Conservation (phyloP, 2,113 vertebrate species). For the Myiopsitta monachus region DNA sequence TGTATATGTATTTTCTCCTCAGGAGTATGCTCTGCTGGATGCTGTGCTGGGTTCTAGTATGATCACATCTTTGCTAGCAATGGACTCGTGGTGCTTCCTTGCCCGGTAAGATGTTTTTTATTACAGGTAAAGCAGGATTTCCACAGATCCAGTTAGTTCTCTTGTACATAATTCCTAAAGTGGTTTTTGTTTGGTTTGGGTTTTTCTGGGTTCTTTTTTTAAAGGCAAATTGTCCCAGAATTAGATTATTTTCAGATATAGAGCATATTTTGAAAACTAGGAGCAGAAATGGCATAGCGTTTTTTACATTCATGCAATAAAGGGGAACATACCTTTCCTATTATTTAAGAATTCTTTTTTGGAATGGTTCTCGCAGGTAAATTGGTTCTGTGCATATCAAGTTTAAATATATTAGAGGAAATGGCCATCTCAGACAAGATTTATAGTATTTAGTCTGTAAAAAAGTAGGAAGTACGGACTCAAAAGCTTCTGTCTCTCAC, state of each 20-base stretch:
- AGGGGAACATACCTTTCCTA: neutral
- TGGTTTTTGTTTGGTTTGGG: neutral
- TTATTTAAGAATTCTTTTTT: neutral
- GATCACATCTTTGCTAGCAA: slow-evolving; percentile 84
- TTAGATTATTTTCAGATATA: neutral
- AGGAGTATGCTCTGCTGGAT: slow-evolving; percentile 84
- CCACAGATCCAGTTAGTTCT: neutral
- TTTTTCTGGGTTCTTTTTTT: neutral
- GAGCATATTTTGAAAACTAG: neutral
- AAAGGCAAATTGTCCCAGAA: neutral
- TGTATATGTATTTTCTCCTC: neutral
- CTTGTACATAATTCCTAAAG: neutral
- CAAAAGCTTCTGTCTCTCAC: neutral
- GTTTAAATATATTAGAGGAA: neutral
- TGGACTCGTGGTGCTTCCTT: slow-evolving; percentile 93
- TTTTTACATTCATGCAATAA: neutral
- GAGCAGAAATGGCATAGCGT: neutral
- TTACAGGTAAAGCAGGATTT: neutral
- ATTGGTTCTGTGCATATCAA: neutral
- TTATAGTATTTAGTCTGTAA: neutral
- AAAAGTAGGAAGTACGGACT: neutral
- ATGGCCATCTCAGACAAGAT: neutral
- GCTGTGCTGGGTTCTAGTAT: slow-evolving; percentile 83
- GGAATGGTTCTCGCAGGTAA: neutral
- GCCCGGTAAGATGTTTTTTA: slow-evolving; percentile 78